phyloP scores from a whole-genome alignment of 2,797 vertebrate genomes.

The Eurystomus glaucurus region DNA sequence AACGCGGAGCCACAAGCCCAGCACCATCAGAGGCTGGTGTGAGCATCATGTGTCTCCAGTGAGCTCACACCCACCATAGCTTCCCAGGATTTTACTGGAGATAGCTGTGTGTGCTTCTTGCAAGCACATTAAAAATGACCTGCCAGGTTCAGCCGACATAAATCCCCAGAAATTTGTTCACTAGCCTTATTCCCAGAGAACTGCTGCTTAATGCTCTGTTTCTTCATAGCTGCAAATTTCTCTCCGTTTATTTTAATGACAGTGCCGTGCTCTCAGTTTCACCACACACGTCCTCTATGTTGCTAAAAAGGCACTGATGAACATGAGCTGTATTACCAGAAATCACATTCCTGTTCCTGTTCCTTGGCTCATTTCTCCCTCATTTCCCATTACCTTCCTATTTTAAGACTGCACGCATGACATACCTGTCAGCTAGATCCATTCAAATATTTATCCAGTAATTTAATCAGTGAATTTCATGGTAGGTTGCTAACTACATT shows the following conservation, averaged over 20 bases:
- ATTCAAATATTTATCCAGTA: slow-evolving; percentile 62
- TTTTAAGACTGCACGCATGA: slow-evolving; percentile 58
- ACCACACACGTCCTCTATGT: neutral
- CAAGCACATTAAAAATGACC: neutral
- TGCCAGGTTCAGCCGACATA: neutral
- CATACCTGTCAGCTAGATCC: slow-evolving; percentile 59
- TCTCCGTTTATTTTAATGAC: neutral
- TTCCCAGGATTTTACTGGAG: slow-evolving; percentile 42
- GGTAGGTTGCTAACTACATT: slow-evolving; percentile 2
- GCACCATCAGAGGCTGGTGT: neutral
- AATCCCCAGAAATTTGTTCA: slow-evolving; percentile 10
- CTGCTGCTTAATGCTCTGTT: neutral
- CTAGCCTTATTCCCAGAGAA: neutral
- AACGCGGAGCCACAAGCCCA: neutral
- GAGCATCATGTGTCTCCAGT: accelerated
- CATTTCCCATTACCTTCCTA: slow-evolving; percentile 64
- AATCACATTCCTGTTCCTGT: slow-evolving; percentile 54
- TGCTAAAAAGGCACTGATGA: slow-evolving; percentile 28
- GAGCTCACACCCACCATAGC: accelerated
- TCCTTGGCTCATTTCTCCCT: slow-evolving; percentile 61
- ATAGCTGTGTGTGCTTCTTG: neutral
- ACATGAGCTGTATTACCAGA: slow-evolving; percentile 45
- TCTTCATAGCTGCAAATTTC: neutral
- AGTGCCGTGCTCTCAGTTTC: slow-evolving; percentile 5
- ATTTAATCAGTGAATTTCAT: slow-evolving; percentile 52